Percentiles rank a stretch among this genome's conserved stretches.
Conservation (phyloP, 35 echinoderm and acorn worm species). For the Apostichopus parvimensis region DNA sequence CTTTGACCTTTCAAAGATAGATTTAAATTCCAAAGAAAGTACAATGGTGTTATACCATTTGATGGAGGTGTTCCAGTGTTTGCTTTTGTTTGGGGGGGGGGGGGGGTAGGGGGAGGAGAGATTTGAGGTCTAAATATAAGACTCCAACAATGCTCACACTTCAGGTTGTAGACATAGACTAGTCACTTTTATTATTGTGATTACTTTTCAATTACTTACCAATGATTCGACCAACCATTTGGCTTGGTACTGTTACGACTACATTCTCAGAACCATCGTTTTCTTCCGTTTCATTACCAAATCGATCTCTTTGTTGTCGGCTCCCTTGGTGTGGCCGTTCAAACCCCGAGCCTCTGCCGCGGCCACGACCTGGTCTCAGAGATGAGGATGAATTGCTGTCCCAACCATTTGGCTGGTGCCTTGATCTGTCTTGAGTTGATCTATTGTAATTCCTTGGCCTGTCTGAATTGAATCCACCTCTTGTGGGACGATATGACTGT, state of each 20-base stretch:
- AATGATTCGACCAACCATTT: conserved; percentile 34
- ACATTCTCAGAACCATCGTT: background rate
- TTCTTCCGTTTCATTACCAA: background rate
- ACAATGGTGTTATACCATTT: too few relatives aligned
- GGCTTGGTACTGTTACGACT: background rate
- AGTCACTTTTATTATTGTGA: background rate
- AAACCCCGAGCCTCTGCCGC: background rate
- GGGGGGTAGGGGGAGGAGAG: background rate
- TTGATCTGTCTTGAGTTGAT: background rate
- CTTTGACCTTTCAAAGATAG: too few relatives aligned
- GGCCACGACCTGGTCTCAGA: background rate
- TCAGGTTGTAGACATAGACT: background rate
- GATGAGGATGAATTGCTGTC: background rate
- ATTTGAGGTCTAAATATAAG: background rate
- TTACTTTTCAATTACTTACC: background rate
- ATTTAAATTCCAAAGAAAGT: too few relatives aligned
- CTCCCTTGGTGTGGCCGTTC: background rate
- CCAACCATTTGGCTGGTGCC: too few relatives aligned
- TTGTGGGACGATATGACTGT: background rate
- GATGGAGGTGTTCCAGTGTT: too few relatives aligned
- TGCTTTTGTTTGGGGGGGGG: too few relatives aligned
- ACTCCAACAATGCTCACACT: background rate
- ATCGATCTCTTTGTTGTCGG: background rate
- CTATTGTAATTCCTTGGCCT: background rate
- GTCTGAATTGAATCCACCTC: background rate